A percentile compares a stretch with the other conserved stretches of the same genome.
These are phyloP conservation scores for Habropoda laboriosa DNA, from an alignment of 1,140 invertebrate species.

Conservation along the genomic window DNA sequence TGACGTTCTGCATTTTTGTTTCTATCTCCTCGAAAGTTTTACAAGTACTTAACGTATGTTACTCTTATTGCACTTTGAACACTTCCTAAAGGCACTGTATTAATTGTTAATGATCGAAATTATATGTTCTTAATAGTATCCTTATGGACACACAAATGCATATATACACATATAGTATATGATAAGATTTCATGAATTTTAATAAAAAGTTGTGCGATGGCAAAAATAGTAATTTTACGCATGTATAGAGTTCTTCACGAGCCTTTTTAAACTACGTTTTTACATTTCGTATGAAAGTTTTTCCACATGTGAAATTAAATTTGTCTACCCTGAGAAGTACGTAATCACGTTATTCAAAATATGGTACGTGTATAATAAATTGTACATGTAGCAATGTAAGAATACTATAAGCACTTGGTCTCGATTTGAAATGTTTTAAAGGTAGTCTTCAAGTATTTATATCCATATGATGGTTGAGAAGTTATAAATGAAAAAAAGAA, in stretches of 20 bases:
- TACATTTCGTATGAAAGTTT: too few relatives aligned
- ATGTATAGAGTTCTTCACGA: too few relatives aligned
- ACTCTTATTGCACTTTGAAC: neutral
- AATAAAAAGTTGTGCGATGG: too few relatives aligned
- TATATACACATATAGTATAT: too few relatives aligned
- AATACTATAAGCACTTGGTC: neutral
- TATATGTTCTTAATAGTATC: neutral
- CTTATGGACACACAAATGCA: neutral
- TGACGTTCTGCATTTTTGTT: slow-evolving; percentile 39
- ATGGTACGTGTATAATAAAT: too few relatives aligned
- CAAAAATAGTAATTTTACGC: too few relatives aligned
- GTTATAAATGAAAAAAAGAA: neutral
- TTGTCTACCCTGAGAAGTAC: too few relatives aligned
- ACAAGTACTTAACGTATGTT: neutral
- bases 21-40: neutral
- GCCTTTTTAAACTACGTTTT: too few relatives aligned
- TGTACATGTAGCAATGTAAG: neutral
- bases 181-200: too few relatives aligned
- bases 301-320: too few relatives aligned
- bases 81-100: neutral
- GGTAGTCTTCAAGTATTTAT: neutral
- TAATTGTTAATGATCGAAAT: neutral
- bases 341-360: too few relatives aligned
- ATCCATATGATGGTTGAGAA: neutral
- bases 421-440: neutral